Evolutionary conservation across 2,797 vertebrate genomes (phyloP), one percentile per base, ranked within the genome.

Genomic region (Anabacerthia variegaticeps): DNA sequence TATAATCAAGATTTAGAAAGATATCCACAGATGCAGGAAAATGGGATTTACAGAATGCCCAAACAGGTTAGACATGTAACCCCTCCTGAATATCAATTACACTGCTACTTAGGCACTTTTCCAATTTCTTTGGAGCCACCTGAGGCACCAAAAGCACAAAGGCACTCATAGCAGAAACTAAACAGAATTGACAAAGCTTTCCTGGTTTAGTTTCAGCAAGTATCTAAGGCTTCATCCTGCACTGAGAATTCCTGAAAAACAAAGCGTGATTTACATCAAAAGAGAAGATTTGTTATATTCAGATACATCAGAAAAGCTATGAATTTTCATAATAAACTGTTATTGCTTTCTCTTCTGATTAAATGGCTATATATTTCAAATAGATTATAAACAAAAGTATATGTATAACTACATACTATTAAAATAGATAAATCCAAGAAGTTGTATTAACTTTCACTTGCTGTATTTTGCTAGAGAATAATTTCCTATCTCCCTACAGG

Each of bases 21-120:
- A 77, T 37, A 84, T 9, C 16, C 37, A 67, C 63, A 62, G 51
- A 87, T 13, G 66, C 37, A 62, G 28, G 56, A 78, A 92, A 91
- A 72, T 32, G 17, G 41, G 61, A 83, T 94, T 93, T 92, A 84
- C 51, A 75, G 62, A 88, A 84, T 59, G 76, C 54, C 49, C 91
- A 44, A 89, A 58, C 62, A 85, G 30, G 61, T 91, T 74, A 85
- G 75, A 74, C 65, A 23, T 1, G 14, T 14, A 75, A 68, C 56
- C 17, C 26, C 61, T 58, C 39, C 5, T 75, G 89, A 94, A 96
- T 89, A 86, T 89, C 82, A 94, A 86, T 86, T 78, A 78, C 8
- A 19, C 32, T 86, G 56, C 78, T 85, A 86, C 67, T 84, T 62
- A 75, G 79, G 75, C 36, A 36, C 61, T 92, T 80, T 26, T 55